Base-by-base conservation (phyloP, 2,113 vertebrate genomes). In the Clarias magur region DNA sequence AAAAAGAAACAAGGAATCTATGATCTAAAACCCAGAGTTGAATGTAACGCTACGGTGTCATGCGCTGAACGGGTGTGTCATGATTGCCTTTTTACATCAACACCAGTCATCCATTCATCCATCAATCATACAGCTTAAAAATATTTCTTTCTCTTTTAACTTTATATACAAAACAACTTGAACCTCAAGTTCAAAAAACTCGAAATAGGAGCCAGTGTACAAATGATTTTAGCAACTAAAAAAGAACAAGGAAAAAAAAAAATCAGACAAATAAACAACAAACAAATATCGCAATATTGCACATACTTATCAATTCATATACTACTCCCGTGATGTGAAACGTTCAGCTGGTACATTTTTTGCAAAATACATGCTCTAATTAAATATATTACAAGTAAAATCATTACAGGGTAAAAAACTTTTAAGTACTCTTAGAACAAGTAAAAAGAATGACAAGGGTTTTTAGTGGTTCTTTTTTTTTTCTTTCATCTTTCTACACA, bases 141-240 rank as follows among this genome's bases (percentile, higher is more conserved):
- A 90, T 85, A 90, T 8, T 54, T 76, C 63, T 85, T n/a, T n/a
- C n/a, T n/a, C 86, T 87, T 80, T 88, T 59, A 85, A 87, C 89
- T 42, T 27, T 84, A 90, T 90, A 90, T 88, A 90, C 89, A 90
- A 84, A 86, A 90, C n/a, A 88, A 88, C 65, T 68, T 68, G 68
- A 90, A 88, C 56, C 34, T 86, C 72, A 89, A 88, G 86, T 82
- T 84, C 27, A 76, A 86, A 80, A 73, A 72, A n/a, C 10, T 42
- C 57, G 75, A 76, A 79, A 89, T 63, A 82, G 73, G 82, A 88
- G 82, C 90, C 90, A 91, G 90, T 91, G 90, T 91, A 89, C 87
- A 91, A 85, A 86, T 85, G 65, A 83, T 84, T 83, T 89, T 17
- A 86, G 76, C 88, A 86, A 86, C 62, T 62, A 27, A 59, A 85